Base-by-base conservation (phyloP, 1,140 invertebrate species). In the Drosophila simulans region DNA sequence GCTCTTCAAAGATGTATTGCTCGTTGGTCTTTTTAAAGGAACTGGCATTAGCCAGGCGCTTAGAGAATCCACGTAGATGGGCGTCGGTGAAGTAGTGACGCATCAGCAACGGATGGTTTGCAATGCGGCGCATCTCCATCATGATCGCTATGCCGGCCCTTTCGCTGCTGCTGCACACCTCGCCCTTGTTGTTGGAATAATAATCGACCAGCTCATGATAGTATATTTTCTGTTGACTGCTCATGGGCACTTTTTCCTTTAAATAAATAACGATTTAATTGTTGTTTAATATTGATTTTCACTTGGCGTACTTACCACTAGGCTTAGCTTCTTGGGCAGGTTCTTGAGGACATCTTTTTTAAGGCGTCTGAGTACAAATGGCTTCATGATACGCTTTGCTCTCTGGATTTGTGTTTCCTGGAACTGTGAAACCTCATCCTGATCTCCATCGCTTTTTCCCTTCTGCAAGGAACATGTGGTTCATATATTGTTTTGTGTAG, bases 311-410 rank as follows among this genome's bases (percentile, higher is more conserved):
- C 92, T 92, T 35, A 96, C 93, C 2, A 96, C 94, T 43, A 94
- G 91, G 46, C 97, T 96, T 5, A 93, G 95, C 92, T 99, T 98
- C 78, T 94, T 93, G 0, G 98, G 98, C 75, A 97, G 91, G 92
- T 97, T 95, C 51, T 94, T 94, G 0, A 99, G 93, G 0, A 99
- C 98, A 79, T 98, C 95, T 25, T 93, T 91, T 92, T 99, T 99
- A 4, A 99, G 93, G 63, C 98, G 93, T n/a, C 98, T 93, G 25
- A 99, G 93, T 8, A 99, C 95, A 93, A 99, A 99, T 0, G 98
- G 98, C 89, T 97, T 97, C 96, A 99, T 98, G 69, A 99, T 99
- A 63, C 95, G 93, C 90, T 99, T 99, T 0, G 98, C 98, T 89
- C 98, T 97, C 53, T 95, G 95, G 17, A 99, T 96, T 92, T 98